Percentiles rank a stretch among this genome's conserved stretches.
phyloP scores from a whole-genome alignment of 2,797 vertebrate species.

The Bryconaethiops microstoma region DNA sequence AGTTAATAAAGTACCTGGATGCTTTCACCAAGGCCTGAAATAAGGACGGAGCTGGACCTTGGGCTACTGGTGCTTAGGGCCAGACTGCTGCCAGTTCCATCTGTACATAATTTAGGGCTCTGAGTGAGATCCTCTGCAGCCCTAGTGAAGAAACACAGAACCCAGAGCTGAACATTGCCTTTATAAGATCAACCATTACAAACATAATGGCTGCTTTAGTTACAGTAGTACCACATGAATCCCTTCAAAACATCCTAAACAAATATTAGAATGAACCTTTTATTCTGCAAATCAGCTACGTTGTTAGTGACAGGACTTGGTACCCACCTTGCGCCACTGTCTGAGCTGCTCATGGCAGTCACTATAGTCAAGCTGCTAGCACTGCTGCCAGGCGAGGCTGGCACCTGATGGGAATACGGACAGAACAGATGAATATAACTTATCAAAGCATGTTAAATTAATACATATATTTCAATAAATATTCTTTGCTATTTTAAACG shows the following conservation, averaged over 20 bases:
- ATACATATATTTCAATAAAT: not conserved
- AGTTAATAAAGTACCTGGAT: conserved; percentile 77
- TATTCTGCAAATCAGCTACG: not conserved
- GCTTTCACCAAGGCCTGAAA: conserved; percentile 84
- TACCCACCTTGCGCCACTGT: conserved; percentile 83
- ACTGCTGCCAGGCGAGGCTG: conserved; percentile 88
- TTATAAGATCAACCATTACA: not conserved
- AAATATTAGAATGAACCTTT: not conserved
- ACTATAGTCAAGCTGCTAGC: conserved; percentile 91
- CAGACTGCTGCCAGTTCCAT: conserved; percentile 75
- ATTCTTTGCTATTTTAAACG: not conserved
- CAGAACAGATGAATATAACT: not conserved
- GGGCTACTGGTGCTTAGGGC: conserved; percentile 80
- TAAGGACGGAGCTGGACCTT: conserved; percentile 82
- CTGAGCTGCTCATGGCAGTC: conserved; percentile 88
- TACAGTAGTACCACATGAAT: not conserved
- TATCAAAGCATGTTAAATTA: not conserved
- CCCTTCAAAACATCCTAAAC: not conserved
- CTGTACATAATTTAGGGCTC: conserved; percentile 86
- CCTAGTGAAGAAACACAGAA: conserved; percentile 67
- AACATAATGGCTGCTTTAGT: not conserved
- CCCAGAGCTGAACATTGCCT: not conserved
- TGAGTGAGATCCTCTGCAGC: conserved; percentile 85
- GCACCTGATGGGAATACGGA: conserved; percentile 74
- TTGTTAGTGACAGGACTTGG: not conserved